A percentile compares a stretch with the other conserved stretches of the same genome.
phyloP scores from a whole-genome alignment of 1,140 invertebrate species.

The Rhynchophorus ferrugineus region DNA sequence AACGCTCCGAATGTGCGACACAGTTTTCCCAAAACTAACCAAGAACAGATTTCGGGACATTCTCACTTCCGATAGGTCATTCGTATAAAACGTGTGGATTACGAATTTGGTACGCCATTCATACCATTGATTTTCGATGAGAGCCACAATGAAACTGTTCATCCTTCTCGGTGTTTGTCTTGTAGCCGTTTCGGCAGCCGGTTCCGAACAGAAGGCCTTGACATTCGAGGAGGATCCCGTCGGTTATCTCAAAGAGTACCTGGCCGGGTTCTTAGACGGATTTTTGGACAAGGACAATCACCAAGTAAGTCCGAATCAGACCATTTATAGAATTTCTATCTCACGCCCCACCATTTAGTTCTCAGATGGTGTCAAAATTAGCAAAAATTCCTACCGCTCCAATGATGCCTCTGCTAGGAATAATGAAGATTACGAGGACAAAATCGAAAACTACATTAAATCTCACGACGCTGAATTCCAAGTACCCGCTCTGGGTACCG shows the following conservation, averaged over 20 bases:
- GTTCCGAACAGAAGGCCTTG: constrained; percentile 60
- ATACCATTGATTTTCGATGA: constrained; percentile 6
- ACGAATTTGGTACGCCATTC: constrained; percentile 19
- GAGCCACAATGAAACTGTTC: constrained; percentile 42
- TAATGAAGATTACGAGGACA: constrained; percentile 55
- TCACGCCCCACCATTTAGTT: no score
- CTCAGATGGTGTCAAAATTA: constrained; percentile 63
- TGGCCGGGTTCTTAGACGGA: constrained; percentile 66
- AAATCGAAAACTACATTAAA: constrained; percentile 60
- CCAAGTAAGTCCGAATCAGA: constrained; percentile 22
- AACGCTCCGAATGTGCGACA: constrained; percentile 16
- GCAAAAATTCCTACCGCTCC: constrained; percentile 55
- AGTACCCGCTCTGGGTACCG: constrained; percentile 59
- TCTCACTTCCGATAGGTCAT: constrained; percentile 15
- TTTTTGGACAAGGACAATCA: constrained; percentile 67
- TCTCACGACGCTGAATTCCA: constrained; percentile 71
- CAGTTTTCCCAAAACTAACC: constrained; percentile 29
- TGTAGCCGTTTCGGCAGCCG: constrained; percentile 47
- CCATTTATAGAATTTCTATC: no score
- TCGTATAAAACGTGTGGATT: constrained; percentile 25
- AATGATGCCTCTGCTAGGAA: constrained; percentile 53
- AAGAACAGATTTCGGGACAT: constrained; percentile 11
- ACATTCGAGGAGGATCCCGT: constrained; percentile 64
- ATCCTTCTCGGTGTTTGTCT: constrained; percentile 42
- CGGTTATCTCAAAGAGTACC: constrained; percentile 73